Evolutionary conservation across 2,888 invertebrate species (phyloP), one percentile per base, ranked within the genome.

Genomic region (Anarsia innoxiella): DNA sequence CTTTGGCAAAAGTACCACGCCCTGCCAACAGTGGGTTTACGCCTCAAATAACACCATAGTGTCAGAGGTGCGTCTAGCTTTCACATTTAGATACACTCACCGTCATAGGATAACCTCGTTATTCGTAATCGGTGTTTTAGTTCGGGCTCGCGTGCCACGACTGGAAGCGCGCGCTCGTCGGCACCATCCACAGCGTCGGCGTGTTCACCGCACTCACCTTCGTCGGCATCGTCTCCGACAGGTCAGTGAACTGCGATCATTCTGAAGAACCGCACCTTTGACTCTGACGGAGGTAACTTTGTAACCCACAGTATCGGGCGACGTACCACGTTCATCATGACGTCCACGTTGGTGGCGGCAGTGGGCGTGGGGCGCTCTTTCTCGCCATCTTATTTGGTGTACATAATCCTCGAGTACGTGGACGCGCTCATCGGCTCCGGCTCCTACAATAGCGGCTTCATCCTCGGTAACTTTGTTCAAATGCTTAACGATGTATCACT

Each of bases 311-410:
- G 78, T 12, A 77, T 88, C 66, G 91, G 91, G 2, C 80, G 91
- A 31, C 86, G 87, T 46, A 75, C 79, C 1, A 78, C 88, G 12
- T 72, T 91, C 46, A 80, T 89, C 19, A 53, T 79, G 40, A 87
- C 89, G 5, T 86, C 89, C 40, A 75, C 84, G 30, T 48, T 80
- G 1, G 86, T 86, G 12, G 86, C 85, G 11, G 51, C 87, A 29
- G 73, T 84, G 46, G 91, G 90, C 13, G 56, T 64, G 13, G 48
- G 51, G 1, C 88, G 49, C 43, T 55, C 66, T 5, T 70, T 70
- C 41, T 55, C 60, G 12, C 48, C 41, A 36, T 59, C 52, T 28
- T 82, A 79, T 53, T 12, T 49, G 11, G 57, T 67, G 36, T 82
- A 77, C 49, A 27, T 80, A 6, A 39, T 49, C 8, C 49, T 80